Evolutionary conservation across 1,140 invertebrate genomes (phyloP), one percentile per base, ranked within the genome.

Genomic region (Thaumetopoea pityocampa): DNA sequence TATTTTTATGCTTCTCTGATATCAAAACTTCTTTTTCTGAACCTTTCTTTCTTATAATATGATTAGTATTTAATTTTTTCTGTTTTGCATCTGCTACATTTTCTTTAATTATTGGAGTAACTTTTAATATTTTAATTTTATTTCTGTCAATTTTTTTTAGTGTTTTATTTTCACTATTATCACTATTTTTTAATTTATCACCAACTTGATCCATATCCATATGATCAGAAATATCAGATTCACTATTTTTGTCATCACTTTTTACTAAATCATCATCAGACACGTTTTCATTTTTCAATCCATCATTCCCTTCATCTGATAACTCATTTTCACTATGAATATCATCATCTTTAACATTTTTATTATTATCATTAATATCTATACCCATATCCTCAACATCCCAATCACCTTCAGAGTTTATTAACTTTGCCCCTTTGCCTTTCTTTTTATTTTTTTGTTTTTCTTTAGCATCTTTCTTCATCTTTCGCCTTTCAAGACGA

Each of bases 391-490:
- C 56, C 51, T 78, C 70, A 29, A 78, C 62, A 55, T 73, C 47
- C 70, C 68, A 71, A 26, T 67, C 56, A 24, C 71, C 63, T 51
- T 67, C 55, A 28, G 53, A 27, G 51, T 68, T 69, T 3, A 67
- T 55, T 32, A 59, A 22, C 26, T 61, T 59, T 14, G 43, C 48
- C 12, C 58, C 33, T 52, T 78, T 72, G 14, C 18, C 53, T 43
- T 76, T 77, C 35, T 71, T 72, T 19, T 81, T 83, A 47, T 71
- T 62, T 22, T 77, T 71, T 15, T 67, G 57, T 26, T 79, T 69
- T 19, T 77, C 67, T 42, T 35, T 68, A n/a, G 48, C 65, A 41
- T 84, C 78, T 44, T 80, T 74, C 30, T 84, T 84, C 5, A 78
- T 26, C 33, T 84, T 80, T 30, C 35, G 41, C 20, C 78, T 67